Base-by-base conservation (phyloP, 1,140 invertebrate genomes). In the Coptotermes formosanus region DNA sequence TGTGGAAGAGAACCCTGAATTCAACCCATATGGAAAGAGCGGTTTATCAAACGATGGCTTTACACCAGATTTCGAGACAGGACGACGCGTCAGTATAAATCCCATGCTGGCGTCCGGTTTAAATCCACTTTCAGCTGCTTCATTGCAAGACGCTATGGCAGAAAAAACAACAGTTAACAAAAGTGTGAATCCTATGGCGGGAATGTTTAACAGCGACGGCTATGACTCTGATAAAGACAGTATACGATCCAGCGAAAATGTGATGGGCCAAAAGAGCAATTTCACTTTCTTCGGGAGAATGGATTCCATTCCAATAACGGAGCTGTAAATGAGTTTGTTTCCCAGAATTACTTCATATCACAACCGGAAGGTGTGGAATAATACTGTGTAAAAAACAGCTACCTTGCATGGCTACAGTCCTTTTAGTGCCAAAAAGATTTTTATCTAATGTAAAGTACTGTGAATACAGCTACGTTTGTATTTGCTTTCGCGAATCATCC, bases 1-100 rank as follows among this genome's bases (percentile, higher is more conserved):
- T 8, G 81, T 86, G 6, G 86, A 86, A 75, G 86, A 86, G 14
- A 52, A 69, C 52, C 86, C 86, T 16, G 82, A 86, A 48, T 86
- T 86, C 86, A 75, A 43, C 32, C 44, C 11, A 11, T 14, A 82
- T 14, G 30, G 16, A 38, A 25, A 8, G 44, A 75, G n/a, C 48
- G 85, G n/a, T 12, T 2, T 32, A 0, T 3, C 19, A 14, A 52
- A 84, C n/a, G 48, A 30, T 8, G 45, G 52, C 45, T 52, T 52
- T 23, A 43, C 45, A 6, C 44, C 82, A 7, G 32, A 82, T 0
- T 8, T 44, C 4, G 44, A 21, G 19, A 11, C 0, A 6, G 44
- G 16, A 19, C 21, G 48, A 45, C 44, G 48, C 0, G 52, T 21
- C 2, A 84, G 83, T 19, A 8, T 82, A 30, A 85, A 85, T 32